Evolutionary conservation across 2,888 invertebrate genomes (phyloP).

Genomic region (Oxyscelio sp.): DNA sequence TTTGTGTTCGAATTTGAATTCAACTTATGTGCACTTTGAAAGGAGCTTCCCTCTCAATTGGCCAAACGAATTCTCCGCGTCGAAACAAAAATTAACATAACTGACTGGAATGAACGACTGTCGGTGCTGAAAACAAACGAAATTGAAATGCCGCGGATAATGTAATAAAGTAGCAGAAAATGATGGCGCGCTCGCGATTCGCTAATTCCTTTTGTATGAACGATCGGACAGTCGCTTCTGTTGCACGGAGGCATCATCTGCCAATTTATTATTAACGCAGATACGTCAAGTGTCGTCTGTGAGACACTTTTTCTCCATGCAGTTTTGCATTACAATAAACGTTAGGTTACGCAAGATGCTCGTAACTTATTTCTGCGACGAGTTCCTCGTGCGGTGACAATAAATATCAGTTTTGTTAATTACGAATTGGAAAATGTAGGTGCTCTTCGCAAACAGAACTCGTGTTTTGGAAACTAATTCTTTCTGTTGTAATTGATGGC

Average conservation of each 20-base stretch:
- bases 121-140: too few species aligned
- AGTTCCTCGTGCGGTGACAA: not conserved
- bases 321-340: slow-evolving; percentile 50
- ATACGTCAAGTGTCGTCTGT: slow-evolving; percentile 50
- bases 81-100: too few species aligned
- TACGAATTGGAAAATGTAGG: not conserved
- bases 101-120: too few species aligned
- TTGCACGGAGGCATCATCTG: slow-evolving; percentile 15
- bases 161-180: not conserved
- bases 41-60: too few species aligned
- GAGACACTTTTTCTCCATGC: slow-evolving; percentile 36
- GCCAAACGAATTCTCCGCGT: too few species aligned
- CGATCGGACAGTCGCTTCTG: not conserved
- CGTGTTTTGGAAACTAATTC: too few species aligned
- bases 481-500: too few species aligned
- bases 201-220: not conserved
- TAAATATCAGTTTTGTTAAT: not conserved
- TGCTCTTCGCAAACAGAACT: not conserved
- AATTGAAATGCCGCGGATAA: too few species aligned
- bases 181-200: not conserved
- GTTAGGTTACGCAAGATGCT: slow-evolving; percentile 36
- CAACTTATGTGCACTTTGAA: too few species aligned
- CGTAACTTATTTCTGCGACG: slow-evolving; percentile 21
- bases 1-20: too few species aligned
- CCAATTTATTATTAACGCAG: slow-evolving; percentile 51